Evolutionary conservation across 2,113 vertebrate genomes (phyloP).

Genomic region (Carettochelys insculpta): DNA sequence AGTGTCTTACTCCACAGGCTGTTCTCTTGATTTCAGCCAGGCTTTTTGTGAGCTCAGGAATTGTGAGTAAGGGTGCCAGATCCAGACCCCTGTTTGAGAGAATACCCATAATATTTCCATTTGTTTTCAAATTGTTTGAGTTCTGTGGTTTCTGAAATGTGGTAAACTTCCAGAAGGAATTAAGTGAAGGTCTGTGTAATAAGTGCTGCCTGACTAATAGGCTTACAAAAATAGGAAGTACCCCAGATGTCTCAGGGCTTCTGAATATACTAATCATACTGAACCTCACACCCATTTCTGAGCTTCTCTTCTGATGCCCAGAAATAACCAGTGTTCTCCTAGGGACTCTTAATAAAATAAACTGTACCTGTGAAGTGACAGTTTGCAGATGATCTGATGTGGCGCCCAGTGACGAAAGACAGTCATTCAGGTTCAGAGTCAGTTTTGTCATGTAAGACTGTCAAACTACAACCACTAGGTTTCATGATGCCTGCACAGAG

Average conservation of each 20-base stretch:
- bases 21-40: fast-evolving
- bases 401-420: conserved; percentile 26
- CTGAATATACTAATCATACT: conserved; percentile 20
- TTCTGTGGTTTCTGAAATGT: background rate
- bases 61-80: background rate
- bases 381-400: conserved; percentile 25
- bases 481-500: conserved; percentile 13
- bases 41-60: background rate
- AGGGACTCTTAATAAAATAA: conserved; percentile 2
- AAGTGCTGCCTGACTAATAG: background rate
- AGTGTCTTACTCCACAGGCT: background rate
- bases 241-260: background rate
- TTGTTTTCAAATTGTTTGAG: background rate
- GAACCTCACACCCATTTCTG: background rate
- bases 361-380: conserved; percentile 29
- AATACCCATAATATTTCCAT: background rate
- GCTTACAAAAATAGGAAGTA: background rate
- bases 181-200: background rate
- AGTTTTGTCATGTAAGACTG: conserved; percentile 22
- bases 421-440: conserved; percentile 7
- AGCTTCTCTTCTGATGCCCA: conserved; percentile 15
- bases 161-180: background rate
- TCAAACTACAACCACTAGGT: conserved; percentile 19
- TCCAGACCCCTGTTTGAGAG: background rate
- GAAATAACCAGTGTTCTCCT: conserved; percentile 33